Conservation (phyloP, 2,113 vertebrate genomes). For the Setophaga petechia region DNA sequence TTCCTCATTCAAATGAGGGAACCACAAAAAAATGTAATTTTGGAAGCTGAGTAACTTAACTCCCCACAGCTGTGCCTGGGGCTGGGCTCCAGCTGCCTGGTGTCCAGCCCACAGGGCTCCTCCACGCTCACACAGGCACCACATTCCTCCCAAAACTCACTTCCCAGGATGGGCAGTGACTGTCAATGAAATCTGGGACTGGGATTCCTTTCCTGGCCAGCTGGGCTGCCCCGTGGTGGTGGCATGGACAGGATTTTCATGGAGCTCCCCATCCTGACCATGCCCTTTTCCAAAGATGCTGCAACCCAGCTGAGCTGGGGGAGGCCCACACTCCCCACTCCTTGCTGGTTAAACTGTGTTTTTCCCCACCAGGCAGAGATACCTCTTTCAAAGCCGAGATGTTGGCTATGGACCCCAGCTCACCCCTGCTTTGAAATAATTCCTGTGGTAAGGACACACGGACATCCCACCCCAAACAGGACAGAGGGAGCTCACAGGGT, state of each 20-base stretch:
- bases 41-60: slow-evolving; percentile 42
- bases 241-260: rapidly evolving
- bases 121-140: not conserved
- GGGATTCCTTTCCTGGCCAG: not conserved
- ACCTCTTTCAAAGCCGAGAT: too few relatives aligned
- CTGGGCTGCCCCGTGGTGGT: not conserved
- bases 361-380: not conserved
- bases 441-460: too few relatives aligned
- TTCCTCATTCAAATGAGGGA: slow-evolving; percentile 47
- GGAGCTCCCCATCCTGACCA: not conserved
- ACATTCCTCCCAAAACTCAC: not conserved
- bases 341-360: rapidly evolving
- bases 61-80: slow-evolving; percentile 50
- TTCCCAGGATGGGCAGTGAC: slow-evolving; percentile 29
- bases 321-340: not conserved
- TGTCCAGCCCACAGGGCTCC: slow-evolving; percentile 2
- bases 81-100: slow-evolving; percentile 52
- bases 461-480: too few relatives aligned
- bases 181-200: not conserved
- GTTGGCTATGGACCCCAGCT: too few relatives aligned
- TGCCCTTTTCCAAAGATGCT: not conserved
- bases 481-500: too few relatives aligned
- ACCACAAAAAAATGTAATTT: slow-evolving; percentile 56
- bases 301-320: not conserved
- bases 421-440: too few relatives aligned